Conservation (phyloP, 2,113 vertebrate species). For the Platysternon megacephalum region DNA sequence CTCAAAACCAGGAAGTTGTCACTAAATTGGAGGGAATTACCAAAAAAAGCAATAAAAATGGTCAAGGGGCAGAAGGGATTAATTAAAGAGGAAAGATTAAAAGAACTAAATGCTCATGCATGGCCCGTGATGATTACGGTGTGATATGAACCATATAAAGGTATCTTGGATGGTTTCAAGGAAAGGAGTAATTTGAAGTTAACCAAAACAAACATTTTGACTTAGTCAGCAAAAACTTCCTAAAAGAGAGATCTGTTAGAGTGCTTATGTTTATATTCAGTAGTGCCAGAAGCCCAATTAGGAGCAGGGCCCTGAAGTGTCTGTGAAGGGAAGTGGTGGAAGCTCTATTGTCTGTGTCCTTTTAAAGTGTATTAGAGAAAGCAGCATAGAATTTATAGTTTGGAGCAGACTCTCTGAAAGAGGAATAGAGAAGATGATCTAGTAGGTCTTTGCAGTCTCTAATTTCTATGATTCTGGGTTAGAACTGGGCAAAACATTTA, state of each 20-base stretch:
- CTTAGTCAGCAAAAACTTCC: background rate
- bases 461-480: background rate
- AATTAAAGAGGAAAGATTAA: background rate
- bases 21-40: background rate
- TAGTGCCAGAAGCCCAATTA: accelerated
- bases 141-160: background rate
- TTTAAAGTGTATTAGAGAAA: background rate
- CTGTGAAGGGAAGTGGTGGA: background rate
- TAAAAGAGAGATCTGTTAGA: accelerated
- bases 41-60: background rate
- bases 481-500: background rate
- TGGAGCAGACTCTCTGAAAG: background rate
- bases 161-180: background rate
- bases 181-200: background rate
- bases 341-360: background rate
- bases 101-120: background rate
- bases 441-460: background rate
- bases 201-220: background rate
- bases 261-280: accelerated
- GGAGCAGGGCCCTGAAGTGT: background rate
- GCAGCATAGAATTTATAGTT: background rate
- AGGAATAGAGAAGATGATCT: background rate
- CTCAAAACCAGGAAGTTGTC: background rate
- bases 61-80: accelerated
- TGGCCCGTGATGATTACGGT: background rate